Evolutionary conservation across 2,113 vertebrate species (phyloP).

Genomic region (Argyrosomus japonicus): DNA sequence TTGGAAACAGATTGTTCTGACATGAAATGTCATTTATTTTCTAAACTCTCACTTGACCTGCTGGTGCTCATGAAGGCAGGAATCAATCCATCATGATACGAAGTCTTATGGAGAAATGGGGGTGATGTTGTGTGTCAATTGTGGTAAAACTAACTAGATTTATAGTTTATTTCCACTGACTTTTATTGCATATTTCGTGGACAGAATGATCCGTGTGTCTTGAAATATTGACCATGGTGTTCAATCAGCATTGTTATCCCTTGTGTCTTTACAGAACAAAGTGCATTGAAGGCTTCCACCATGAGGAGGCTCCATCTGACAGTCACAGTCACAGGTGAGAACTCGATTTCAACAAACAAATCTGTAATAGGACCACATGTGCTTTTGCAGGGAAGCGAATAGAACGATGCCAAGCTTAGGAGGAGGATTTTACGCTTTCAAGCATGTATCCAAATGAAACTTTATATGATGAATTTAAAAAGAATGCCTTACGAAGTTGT

Average conservation of each 20-base stretch:
- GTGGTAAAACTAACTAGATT: constrained; percentile 16
- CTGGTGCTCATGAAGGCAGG: constrained; percentile 3
- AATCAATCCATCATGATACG: constrained; percentile 45
- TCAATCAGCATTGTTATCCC: background rate
- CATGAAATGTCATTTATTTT: constrained; percentile 30
- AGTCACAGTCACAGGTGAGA: constrained; percentile 76
- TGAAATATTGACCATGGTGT: background rate
- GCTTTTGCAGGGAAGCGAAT: constrained; percentile 15
- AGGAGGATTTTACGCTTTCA: background rate
- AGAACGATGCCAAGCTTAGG: constrained; percentile 26
- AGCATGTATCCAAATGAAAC: background rate
- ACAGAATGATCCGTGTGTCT: background rate
- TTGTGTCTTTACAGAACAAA: constrained; percentile 62
- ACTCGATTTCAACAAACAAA: constrained; percentile 14
- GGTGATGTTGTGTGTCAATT: background rate
- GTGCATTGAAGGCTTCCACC: constrained; percentile 38
- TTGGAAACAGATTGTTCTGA: constrained; percentile 45
- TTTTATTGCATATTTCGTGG: background rate
- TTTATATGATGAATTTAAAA: background rate
- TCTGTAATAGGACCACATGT: background rate
- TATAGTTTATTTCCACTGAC: constrained; percentile 1
- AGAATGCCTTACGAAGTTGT: background rate
- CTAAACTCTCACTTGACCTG: constrained; percentile 23
- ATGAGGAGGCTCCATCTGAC: constrained; percentile 72
- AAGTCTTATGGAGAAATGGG: constrained; percentile 23